Base-by-base conservation (phyloP, 2,113 vertebrate species). In the Prunella himalayana region DNA sequence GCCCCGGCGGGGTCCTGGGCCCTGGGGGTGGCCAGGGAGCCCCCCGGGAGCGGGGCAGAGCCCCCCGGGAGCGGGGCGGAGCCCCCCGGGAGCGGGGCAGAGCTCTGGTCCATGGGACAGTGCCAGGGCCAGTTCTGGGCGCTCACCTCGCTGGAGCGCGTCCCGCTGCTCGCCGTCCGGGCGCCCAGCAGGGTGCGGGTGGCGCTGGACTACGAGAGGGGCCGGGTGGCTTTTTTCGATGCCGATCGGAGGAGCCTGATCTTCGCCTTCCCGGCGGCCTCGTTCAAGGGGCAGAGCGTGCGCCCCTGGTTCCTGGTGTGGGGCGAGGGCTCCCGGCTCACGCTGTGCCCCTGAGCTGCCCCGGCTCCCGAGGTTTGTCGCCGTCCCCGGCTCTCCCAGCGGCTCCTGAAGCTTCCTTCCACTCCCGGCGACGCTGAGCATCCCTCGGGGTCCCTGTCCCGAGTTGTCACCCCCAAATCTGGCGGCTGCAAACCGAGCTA, bases 231-330 rank as follows among this genome's bases (percentile, higher is more conserved):
- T 0, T 94, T 96, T 60, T 92, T 86, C 1, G 94, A 95, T 1
- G 95, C 90, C 0, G 71, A 91, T 0, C 14, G 19, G 20, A 71
- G 16, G 31, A 20, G 44, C 5, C 12, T 82, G 33, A 71, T 96
- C 19, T 94, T 94, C 51, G 7, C 68, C 9, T 96, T 95, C 90
- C 87, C 92, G 0, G 57, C 44, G 0, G 94, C 63, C 4, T 50
- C 89, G 0, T 95, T 96, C 24, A 0, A 31, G 6, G 92, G 95
- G 17, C 57, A 33, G 6, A 30, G 17, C 0, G 2, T 95, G 3
- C 71, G 2, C 0, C 94, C 94, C 37, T 95, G 94, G 94, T 92
- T 96, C 87, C 71, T 94, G 83, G 86, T 96, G 47, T 94, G 92
- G 94, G n/a, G 73, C 0, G 83, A 94, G 35, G 94, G 94, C 1